Evolutionary conservation across 2,888 invertebrate species (phyloP).

Genomic region (Thereva unica): DNA sequence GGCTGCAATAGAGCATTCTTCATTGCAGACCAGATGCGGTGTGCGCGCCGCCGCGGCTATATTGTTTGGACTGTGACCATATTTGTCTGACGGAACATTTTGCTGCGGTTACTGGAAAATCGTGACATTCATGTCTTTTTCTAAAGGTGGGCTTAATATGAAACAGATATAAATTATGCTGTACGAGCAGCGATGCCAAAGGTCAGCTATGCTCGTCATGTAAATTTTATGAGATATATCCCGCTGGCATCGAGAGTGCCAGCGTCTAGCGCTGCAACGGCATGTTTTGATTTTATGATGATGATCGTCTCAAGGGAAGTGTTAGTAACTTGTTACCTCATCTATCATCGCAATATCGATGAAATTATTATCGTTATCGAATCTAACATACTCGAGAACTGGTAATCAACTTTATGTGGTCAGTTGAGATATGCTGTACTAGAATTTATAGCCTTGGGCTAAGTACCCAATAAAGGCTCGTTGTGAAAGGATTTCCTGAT

Average conservation of each 20-base stretch:
- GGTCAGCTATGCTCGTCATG: conserved; percentile 31
- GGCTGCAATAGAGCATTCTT: conserved; percentile 24
- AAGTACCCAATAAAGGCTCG: no score
- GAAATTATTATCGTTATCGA: conserved; percentile 16
- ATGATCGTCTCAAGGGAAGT: conserved; percentile 20
- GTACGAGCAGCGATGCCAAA: conserved; percentile 21
- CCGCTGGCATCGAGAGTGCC: background rate
- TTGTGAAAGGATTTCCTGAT: no score
- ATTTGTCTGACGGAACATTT: conserved; percentile 40
- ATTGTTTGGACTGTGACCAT: conserved; percentile 35
- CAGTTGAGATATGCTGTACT: no score
- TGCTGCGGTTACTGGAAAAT: conserved; percentile 34
- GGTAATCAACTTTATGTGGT: no score
- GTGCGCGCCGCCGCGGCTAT: background rate
- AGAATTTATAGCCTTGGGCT: no score
- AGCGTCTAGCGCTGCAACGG: conserved; percentile 8
- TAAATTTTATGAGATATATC: conserved; percentile 22
- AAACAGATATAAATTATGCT: conserved; percentile 31
- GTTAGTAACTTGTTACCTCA: conserved; percentile 30
- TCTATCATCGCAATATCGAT: conserved; percentile 14
- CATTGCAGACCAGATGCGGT: conserved; percentile 18
- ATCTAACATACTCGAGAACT: background rate
- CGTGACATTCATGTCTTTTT: conserved; percentile 34
- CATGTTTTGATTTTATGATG: background rate
- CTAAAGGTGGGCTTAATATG: conserved; percentile 29